Conservation (phyloP, 2,888 invertebrate genomes). For the Andricus quercusramuli region DNA sequence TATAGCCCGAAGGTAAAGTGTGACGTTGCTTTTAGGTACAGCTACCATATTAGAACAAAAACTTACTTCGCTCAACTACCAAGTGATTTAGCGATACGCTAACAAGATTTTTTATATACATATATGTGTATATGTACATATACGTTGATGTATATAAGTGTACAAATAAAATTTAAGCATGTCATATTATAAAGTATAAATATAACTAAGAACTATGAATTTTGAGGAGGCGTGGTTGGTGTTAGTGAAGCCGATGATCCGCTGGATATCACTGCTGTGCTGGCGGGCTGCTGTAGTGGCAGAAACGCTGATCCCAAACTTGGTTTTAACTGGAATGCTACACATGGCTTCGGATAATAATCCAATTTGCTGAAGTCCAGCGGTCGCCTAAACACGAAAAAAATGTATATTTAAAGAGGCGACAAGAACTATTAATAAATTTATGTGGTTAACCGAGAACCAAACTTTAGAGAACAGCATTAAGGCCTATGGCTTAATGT, state of each 20-base stretch:
- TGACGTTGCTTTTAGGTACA: neutral
- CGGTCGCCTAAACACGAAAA: slow-evolving; percentile 74
- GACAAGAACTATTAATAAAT: neutral
- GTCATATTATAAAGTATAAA: slow-evolving; percentile 35
- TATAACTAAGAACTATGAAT: slow-evolving; percentile 71
- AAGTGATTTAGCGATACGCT: slow-evolving; percentile 15
- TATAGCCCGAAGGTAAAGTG: neutral
- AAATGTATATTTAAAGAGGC: slow-evolving; percentile 32
- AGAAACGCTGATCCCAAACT: slow-evolving; percentile 91
- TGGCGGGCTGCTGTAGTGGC: slow-evolving; percentile 81
- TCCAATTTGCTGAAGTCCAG: slow-evolving; percentile 79
- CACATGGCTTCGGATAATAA: slow-evolving; percentile 83
- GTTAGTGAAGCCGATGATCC: slow-evolving; percentile 74
- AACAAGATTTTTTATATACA: slow-evolving; percentile 3
- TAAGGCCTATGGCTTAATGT: too few relatives aligned
- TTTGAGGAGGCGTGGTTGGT: slow-evolving; percentile 76
- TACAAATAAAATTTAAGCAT: slow-evolving; percentile 36
- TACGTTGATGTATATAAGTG: slow-evolving; percentile 12
- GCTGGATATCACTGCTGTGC: slow-evolving; percentile 71
- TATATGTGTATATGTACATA: neutral
- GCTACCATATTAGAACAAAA: neutral
- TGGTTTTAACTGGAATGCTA: slow-evolving; percentile 88
- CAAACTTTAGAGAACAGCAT: too few relatives aligned
- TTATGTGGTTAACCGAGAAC: neutral
- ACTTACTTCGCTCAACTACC: slow-evolving; percentile 15